Conservation (phyloP, 2,797 vertebrate species). For the Falco biarmicus region DNA sequence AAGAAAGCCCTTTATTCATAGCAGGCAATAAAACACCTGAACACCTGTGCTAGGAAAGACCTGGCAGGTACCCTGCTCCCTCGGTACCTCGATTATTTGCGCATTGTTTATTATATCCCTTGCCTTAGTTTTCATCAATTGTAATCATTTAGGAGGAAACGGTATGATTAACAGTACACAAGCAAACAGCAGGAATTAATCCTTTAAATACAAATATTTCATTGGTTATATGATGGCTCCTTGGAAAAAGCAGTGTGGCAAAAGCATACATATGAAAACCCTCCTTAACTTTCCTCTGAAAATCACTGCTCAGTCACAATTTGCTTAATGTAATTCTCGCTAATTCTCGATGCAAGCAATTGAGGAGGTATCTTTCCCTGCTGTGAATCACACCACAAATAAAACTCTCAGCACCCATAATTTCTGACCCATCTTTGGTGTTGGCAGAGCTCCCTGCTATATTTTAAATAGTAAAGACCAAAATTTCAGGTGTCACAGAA, state of each 20-base stretch:
- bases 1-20: conserved; percentile 41
- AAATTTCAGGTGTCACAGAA: neutral
- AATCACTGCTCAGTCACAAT: conserved; percentile 21
- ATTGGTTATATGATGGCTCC: conserved; percentile 50
- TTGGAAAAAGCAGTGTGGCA: conserved; percentile 56
- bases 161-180: conserved; percentile 74
- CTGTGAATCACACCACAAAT: neutral
- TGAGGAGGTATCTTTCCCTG: neutral
- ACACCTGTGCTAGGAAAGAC: conserved; percentile 67
- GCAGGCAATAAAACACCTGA: conserved; percentile 58
- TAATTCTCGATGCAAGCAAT: neutral
- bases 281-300: conserved; percentile 14
- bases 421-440: neutral
- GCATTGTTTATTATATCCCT: conserved; percentile 73
- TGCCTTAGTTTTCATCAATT: conserved; percentile 74
- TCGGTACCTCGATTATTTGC: conserved; percentile 60
- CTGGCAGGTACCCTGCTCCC: conserved; percentile 65
- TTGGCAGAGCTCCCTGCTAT: neutral
- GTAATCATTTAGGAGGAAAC: conserved; percentile 78
- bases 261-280: conserved; percentile 15
- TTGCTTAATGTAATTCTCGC: neutral
- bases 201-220: conserved; percentile 76
- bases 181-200: conserved; percentile 82
- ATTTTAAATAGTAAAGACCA: neutral
- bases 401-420: neutral